Evolutionary conservation across 2,797 vertebrate species (phyloP).

Genomic region (Intellagama lesueurii): DNA sequence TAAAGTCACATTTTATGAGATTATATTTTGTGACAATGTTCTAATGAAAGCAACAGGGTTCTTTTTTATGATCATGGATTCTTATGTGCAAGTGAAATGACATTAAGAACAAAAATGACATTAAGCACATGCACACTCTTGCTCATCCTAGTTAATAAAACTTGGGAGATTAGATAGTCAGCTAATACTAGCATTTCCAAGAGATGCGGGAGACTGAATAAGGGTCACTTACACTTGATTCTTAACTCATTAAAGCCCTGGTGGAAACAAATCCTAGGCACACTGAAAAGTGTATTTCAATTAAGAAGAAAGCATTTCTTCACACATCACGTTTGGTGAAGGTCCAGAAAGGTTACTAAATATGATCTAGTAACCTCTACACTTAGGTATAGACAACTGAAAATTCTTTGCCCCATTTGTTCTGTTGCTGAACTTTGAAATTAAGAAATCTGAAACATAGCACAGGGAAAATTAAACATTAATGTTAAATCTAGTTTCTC

Average conservation of each 20-base stretch:
- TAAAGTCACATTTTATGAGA: too few species aligned
- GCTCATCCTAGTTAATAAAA: too few species aligned
- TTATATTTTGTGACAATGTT: too few species aligned
- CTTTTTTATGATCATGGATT: too few species aligned
- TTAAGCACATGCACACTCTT: too few species aligned
- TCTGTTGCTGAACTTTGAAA: slow-evolving; percentile 58
- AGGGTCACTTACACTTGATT: neutral
- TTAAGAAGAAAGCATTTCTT: slow-evolving; percentile 32
- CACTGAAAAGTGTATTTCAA: slow-evolving; percentile 48
- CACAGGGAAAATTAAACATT: slow-evolving; percentile 60
- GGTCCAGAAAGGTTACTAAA: slow-evolving; percentile 50
- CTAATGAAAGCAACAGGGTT: too few species aligned
- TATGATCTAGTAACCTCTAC: slow-evolving; percentile 43
- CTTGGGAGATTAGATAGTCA: too few species aligned
- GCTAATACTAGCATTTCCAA: neutral
- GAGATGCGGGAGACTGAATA: too few species aligned
- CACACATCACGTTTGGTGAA: slow-evolving; percentile 26
- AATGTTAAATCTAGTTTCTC: slow-evolving; percentile 36
- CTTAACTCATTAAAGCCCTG: slow-evolving; percentile 51
- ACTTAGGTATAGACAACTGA: slow-evolving; percentile 64
- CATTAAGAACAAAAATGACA: too few species aligned
- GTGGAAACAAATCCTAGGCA: slow-evolving; percentile 33
- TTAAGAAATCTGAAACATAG: slow-evolving; percentile 54
- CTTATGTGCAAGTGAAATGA: too few species aligned
- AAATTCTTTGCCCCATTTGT: slow-evolving; percentile 53